A percentile compares a stretch with the other conserved stretches of the same genome.
Conservation (phyloP, 2,888 invertebrate genomes). For the Boloria euphrosyne region DNA sequence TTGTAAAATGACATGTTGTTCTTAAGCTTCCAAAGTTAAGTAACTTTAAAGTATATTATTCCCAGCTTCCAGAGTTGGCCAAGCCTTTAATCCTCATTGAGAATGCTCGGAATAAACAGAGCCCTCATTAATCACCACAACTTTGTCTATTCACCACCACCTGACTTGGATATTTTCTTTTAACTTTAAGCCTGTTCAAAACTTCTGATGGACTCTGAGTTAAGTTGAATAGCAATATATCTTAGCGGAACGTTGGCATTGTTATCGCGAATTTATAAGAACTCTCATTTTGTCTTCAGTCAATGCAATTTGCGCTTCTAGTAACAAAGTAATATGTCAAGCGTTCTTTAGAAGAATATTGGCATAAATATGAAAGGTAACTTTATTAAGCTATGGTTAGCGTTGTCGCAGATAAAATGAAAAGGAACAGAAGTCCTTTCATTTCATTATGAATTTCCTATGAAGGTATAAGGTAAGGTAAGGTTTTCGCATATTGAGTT, state of each 20-base stretch:
- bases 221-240: conserved; percentile 81
- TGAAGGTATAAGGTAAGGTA: too few species aligned
- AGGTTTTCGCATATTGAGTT: too few species aligned
- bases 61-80: conserved; percentile 27
- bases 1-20: not conserved
- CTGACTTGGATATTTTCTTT: conserved; percentile 80
- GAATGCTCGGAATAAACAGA: conserved; percentile 68
- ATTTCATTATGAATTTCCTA: too few species aligned
- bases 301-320: not conserved
- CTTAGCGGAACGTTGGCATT: conserved; percentile 53
- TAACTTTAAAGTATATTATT: conserved; percentile 10
- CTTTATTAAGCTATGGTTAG: too few species aligned
- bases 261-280: conserved; percentile 35
- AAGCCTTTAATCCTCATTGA: conserved; percentile 68
- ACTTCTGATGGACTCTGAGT: conserved; percentile 80
- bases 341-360: too few species aligned
- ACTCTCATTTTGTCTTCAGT: conserved; percentile 7
- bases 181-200: conserved; percentile 80
- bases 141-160: conserved; percentile 78
- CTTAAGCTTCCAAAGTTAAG: not conserved
- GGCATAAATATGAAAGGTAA: too few species aligned
- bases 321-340: too few species aligned
- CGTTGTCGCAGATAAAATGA: too few species aligned
- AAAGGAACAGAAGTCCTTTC: too few species aligned
- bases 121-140: conserved; percentile 76